Percentiles rank a stretch among this genome's conserved stretches.
Conservation (phyloP, 64 coral and sea anemone genomes). For the Porites lutea region DNA sequence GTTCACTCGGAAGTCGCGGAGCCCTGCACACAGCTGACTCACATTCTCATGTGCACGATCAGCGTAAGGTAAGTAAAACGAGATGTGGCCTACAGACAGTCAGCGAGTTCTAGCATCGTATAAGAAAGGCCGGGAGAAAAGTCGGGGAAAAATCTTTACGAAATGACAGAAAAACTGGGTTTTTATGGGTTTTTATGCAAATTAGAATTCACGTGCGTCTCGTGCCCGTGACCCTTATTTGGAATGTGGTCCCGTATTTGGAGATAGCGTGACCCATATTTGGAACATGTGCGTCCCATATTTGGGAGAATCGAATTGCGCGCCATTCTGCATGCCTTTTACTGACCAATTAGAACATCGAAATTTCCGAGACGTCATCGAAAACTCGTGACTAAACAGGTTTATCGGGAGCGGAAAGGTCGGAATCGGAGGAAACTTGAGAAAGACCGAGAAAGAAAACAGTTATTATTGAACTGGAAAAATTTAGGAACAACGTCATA, state of each 20-base stretch:
- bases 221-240: constrained; percentile 16
- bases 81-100: too few relatives aligned
- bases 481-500: too few relatives aligned
- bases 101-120: too few relatives aligned
- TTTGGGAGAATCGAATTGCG: constrained; percentile 36
- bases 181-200: too few relatives aligned
- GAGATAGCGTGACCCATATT: constrained; percentile 30
- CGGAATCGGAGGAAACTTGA: background rate
- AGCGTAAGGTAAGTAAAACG: too few relatives aligned
- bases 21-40: too few relatives aligned
- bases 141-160: too few relatives aligned
- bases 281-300: constrained; percentile 41
- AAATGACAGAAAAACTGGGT: too few relatives aligned
- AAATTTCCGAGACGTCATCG: background rate
- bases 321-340: background rate
- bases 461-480: background rate
- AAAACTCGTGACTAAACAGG: constrained; percentile 29
- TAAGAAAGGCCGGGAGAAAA: too few relatives aligned
- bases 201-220: background rate
- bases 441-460: background rate
- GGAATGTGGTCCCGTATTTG: constrained; percentile 34
- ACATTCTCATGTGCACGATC: too few relatives aligned
- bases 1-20: too few relatives aligned
- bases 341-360: constrained; percentile 16
- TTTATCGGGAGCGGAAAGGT: background rate